These are phyloP conservation scores for Podocnemis expansa DNA, from an alignment of 2,113 vertebrate species.

Conservation along the genomic window DNA sequence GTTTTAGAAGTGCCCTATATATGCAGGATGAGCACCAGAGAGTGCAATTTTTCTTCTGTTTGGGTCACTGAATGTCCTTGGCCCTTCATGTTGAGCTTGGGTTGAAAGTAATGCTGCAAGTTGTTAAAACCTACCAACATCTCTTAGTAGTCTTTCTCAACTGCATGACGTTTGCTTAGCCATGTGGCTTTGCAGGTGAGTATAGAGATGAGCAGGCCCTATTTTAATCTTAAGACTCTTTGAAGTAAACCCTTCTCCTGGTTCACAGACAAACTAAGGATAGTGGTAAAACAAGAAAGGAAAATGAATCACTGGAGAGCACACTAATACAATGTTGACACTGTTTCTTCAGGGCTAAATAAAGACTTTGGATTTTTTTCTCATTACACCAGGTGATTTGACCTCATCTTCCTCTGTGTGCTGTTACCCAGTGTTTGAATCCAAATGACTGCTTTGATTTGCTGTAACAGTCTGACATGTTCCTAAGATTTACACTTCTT, in stretches of 20 bases:
- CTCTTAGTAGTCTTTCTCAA: background rate
- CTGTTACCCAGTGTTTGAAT: too few relatives aligned
- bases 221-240: conserved; percentile 42
- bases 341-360: too few relatives aligned
- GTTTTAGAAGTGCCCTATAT: background rate
- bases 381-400: too few relatives aligned
- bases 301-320: conserved; percentile 44
- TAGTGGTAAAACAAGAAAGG: conserved; percentile 27
- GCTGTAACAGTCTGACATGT: too few relatives aligned
- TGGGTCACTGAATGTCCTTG: background rate
- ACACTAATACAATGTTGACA: too few relatives aligned
- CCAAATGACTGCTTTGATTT: too few relatives aligned
- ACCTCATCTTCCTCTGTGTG: too few relatives aligned
- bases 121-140: background rate
- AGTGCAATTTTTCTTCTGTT: background rate
- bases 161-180: background rate
- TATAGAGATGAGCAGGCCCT: background rate
- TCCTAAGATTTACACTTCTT: too few relatives aligned
- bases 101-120: background rate
- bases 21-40: background rate
- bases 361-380: too few relatives aligned
- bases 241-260: conserved; percentile 40
- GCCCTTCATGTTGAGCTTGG: background rate
- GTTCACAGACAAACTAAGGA: conserved; percentile 41
- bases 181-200: background rate